phyloP scores from a whole-genome alignment of 1,140 invertebrate species.

The Zaprionus inermis region DNA sequence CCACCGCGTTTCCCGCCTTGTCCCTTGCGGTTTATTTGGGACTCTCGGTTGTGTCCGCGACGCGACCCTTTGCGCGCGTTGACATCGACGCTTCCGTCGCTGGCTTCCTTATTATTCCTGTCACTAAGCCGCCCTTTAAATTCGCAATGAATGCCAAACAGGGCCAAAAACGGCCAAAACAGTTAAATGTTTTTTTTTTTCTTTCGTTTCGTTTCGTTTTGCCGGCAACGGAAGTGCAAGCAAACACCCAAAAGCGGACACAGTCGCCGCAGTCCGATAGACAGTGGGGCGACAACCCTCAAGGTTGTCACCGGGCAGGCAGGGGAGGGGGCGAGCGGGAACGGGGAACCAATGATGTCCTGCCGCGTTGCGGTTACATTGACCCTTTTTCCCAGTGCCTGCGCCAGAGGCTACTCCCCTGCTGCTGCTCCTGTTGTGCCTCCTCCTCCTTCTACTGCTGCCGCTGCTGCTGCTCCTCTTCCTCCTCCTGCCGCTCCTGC shows the following conservation, averaged over 20 bases:
- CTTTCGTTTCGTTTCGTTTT: not conserved
- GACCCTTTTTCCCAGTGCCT: conserved; percentile 58
- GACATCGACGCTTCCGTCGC: conserved; percentile 79
- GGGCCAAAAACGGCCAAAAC: conserved; percentile 48
- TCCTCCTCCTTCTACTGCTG: conserved; percentile 28
- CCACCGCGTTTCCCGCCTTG: too few relatives aligned
- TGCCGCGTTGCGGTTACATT: conserved; percentile 66
- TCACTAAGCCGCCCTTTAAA: conserved; percentile 82
- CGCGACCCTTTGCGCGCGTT: conserved; percentile 30
- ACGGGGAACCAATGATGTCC: conserved; percentile 28
- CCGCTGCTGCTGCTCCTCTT: conserved; percentile 24
- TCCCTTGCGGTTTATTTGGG: conserved; percentile 73
- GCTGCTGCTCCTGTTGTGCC: conserved; percentile 42
- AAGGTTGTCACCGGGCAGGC: conserved; percentile 18
- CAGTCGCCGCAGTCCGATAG: not conserved
- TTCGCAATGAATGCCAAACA: conserved; percentile 81
- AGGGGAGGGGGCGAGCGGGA: not conserved
- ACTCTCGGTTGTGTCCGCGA: conserved; percentile 1
- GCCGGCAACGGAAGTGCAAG: conserved; percentile 59
- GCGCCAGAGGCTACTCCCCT: conserved; percentile 14
- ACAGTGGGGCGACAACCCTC: conserved; percentile 13
- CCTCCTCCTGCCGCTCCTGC: not conserved
- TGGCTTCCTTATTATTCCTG: conserved; percentile 81
- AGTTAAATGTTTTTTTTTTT: conserved; percentile 65
- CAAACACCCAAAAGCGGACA: conserved; percentile 48